These are phyloP conservation scores for Elegia similella DNA, from an alignment of 2,888 invertebrate genomes.

Conservation along the genomic window DNA sequence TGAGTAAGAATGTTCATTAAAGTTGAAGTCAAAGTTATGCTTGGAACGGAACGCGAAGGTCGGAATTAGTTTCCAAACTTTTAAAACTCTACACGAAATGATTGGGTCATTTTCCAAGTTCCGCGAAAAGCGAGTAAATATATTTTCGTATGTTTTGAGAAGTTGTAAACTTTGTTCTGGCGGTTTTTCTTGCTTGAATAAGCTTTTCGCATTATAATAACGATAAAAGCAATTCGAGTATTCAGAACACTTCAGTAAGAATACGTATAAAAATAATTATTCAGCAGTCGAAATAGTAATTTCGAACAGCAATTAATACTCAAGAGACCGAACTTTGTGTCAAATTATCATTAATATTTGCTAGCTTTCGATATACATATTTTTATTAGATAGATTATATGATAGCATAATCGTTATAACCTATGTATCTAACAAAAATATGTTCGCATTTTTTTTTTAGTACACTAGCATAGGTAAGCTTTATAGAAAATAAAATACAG, in stretches of 20 bases:
- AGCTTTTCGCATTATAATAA: not conserved
- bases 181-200: not conserved
- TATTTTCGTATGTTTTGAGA: constrained; percentile 8
- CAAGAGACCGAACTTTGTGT: not conserved
- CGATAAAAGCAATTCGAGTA: not conserved
- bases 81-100: constrained; percentile 12
- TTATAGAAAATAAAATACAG: no score
- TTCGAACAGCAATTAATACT: not conserved
- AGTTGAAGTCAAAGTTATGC: not conserved
- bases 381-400: no score
- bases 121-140: constrained; percentile 8
- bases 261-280: not conserved
- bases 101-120: constrained; percentile 14
- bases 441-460: no score
- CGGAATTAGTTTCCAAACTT: constrained; percentile 13
- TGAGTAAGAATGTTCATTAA: not conserved
- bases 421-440: no score
- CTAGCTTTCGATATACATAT: not conserved
- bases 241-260: not conserved
- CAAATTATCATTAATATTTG: not conserved
- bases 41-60: constrained; percentile 12
- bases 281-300: not conserved
- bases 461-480: no score
- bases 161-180: constrained; percentile 7
- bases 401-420: no score